Base-by-base conservation (phyloP, 1,140 invertebrate genomes). In the Euborellia annulipes region DNA sequence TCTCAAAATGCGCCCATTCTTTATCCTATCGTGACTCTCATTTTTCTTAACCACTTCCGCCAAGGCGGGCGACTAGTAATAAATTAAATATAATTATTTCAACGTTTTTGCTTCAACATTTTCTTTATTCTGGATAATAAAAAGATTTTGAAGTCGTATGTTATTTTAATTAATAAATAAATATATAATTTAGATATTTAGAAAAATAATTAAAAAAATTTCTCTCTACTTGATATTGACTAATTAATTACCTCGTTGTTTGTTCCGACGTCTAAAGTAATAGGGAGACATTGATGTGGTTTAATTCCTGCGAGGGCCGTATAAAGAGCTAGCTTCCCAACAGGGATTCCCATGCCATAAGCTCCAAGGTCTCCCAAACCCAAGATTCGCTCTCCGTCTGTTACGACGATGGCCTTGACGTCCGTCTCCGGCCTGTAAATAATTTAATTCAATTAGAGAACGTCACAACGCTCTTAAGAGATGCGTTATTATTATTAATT, bases 281-380 rank as follows among this genome's bases (percentile, higher is more conserved):
- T 88, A 9, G 92, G 91, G 18, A 96, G 67, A 58, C 87, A 92
- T 57, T 89, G 81, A 57, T 92, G 80, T 0, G 92, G 92, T 58
- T 92, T 89, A 49, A 96, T 89, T 7, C 90, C 88, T 23, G 87
- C 90, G 39, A 96, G 62, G 0, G 88, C 91, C 0, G 91, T 93
- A 60, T 96, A 96, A 6, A 96, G 65, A 2, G 89, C 76, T 42
- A 96, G 65, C 66, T 96, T 96, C 36, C 92, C 92, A 11, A 95
- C 85, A 14, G 90, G 90, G 54, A 96, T 96, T 40, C 91, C 92
- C 85, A 93, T 93, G 2, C 92, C 92, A 58, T 87, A 90, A 3
- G 88, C 87, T 3, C 92, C 92, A 17, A 94, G 71, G 62, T 97
- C 92, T 16, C 92, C 92, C 19, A 96, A 67, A 57, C 92, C 92